These are phyloP conservation scores for Myzus persicae DNA, from an alignment of 1,140 invertebrate genomes.

Conservation along the genomic window DNA sequence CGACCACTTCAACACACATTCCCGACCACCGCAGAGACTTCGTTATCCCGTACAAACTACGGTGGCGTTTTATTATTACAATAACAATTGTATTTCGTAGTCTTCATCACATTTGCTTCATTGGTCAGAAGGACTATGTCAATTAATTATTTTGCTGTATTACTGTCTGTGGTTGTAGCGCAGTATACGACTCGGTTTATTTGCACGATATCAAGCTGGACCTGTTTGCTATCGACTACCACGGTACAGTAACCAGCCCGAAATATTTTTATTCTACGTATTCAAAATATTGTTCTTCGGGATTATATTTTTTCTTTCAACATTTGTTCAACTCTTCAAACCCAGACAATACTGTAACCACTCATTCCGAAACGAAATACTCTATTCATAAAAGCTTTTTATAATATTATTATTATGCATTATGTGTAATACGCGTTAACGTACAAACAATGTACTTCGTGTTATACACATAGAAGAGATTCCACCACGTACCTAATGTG, in stretches of 20 bases:
- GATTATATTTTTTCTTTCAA: no score
- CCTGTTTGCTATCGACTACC: no score
- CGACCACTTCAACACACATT: neutral
- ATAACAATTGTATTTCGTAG: neutral
- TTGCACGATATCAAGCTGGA: neutral
- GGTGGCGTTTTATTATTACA: no score
- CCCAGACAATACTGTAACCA: neutral
- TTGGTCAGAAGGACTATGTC: neutral
- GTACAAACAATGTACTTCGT: neutral
- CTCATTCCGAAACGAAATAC: neutral
- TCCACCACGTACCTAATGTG: neutral
- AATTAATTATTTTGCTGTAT: neutral
- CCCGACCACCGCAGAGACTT: rapidly evolving
- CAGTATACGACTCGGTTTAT: neutral
- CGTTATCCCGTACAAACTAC: neutral
- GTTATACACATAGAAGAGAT: neutral
- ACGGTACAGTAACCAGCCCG: no score
- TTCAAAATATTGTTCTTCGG: neutral
- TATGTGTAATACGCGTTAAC: neutral
- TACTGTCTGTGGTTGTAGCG: neutral
- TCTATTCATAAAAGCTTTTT: neutral
- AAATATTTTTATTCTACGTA: neutral
- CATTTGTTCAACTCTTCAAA: neutral
- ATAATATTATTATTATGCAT: neutral
- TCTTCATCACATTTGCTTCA: neutral